A percentile compares a stretch with the other conserved stretches of the same genome.
Evolutionary conservation across 2,797 vertebrate genomes (phyloP).

Genomic region (Fundulus diaphanus): DNA sequence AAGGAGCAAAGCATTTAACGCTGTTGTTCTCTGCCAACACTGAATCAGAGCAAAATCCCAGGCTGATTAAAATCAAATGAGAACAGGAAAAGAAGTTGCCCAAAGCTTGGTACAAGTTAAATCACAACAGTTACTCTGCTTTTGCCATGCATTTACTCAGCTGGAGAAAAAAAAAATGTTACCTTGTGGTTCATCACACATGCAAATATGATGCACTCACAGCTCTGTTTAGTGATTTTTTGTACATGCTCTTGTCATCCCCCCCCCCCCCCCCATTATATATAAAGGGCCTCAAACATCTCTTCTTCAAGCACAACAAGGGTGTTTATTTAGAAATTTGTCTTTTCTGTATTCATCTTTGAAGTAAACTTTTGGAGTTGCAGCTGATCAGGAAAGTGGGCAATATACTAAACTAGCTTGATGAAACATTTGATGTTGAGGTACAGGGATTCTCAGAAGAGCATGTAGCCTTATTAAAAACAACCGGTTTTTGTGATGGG

Average conservation of each 20-base stretch:
- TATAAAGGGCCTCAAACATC: no score
- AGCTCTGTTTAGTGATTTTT: conserved; percentile 18
- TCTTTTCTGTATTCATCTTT: neutral
- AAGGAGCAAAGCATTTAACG: conserved; percentile 77
- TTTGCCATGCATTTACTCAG: conserved; percentile 37
- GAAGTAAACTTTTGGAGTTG: neutral
- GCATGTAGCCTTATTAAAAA: no score
- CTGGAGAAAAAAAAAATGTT: conserved; percentile 56
- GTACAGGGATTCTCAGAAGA: no score
- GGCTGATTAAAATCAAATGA: conserved; percentile 70
- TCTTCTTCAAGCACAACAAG: no score
- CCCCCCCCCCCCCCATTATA: neutral
- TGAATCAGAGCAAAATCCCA: conserved; percentile 55
- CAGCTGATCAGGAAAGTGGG: neutral
- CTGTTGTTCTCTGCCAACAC: conserved; percentile 74
- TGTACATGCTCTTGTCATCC: conserved; percentile 19
- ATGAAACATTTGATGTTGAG: no score
- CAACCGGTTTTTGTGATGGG: no score
- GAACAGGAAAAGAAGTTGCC: conserved; percentile 58
- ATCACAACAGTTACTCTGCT: conserved; percentile 46
- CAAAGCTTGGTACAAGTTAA: conserved; percentile 61
- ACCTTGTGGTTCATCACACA: conserved; percentile 31
- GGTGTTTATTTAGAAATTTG: neutral
- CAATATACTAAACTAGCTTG: no score
- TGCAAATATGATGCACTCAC: conserved; percentile 50